These are phyloP conservation scores for Xiphydria camelus DNA, from an alignment of 2,888 invertebrate species.

Conservation along the genomic window DNA sequence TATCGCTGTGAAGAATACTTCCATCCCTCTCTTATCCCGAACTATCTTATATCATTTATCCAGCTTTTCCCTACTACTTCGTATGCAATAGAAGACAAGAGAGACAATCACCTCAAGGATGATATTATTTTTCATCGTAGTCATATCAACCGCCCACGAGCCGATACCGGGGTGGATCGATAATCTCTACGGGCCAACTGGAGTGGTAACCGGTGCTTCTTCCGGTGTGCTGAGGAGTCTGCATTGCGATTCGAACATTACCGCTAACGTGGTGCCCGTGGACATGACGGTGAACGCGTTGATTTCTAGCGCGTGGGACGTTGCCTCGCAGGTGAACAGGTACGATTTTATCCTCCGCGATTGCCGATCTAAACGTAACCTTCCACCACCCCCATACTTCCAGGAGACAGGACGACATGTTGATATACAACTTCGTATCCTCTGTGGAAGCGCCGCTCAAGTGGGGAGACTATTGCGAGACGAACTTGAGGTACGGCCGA, in stretches of 20 bases:
- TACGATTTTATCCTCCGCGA: conserved; percentile 23
- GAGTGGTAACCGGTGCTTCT: conserved; percentile 63
- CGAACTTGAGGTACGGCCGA: conserved; percentile 61
- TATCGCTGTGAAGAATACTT: conserved; percentile 37
- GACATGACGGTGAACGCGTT: conserved; percentile 73
- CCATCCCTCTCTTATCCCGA: conserved; percentile 10
- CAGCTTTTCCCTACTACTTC: not conserved
- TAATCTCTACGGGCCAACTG: conserved; percentile 78
- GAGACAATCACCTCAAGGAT: too few relatives aligned
- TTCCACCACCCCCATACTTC: too few relatives aligned
- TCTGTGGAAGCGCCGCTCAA: conserved; percentile 77
- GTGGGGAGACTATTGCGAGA: conserved; percentile 72
- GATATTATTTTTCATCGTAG: conserved; percentile 56
- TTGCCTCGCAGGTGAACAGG: conserved; percentile 52
- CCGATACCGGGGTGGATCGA: conserved; percentile 76
- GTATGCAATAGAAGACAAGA: too few relatives aligned
- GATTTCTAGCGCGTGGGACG: conserved; percentile 67
- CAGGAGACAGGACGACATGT: conserved; percentile 55
- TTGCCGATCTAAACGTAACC: too few relatives aligned
- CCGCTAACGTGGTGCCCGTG: conserved; percentile 76
- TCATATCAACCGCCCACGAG: conserved; percentile 65
- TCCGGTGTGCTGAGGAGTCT: conserved; percentile 72
- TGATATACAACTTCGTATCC: conserved; percentile 86
- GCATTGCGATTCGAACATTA: conserved; percentile 63
- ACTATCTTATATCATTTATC: too few relatives aligned